Evolutionary conservation across 2,797 vertebrate species (phyloP), one percentile per base, ranked within the genome.

Genomic region (Silurus aristotelis): DNA sequence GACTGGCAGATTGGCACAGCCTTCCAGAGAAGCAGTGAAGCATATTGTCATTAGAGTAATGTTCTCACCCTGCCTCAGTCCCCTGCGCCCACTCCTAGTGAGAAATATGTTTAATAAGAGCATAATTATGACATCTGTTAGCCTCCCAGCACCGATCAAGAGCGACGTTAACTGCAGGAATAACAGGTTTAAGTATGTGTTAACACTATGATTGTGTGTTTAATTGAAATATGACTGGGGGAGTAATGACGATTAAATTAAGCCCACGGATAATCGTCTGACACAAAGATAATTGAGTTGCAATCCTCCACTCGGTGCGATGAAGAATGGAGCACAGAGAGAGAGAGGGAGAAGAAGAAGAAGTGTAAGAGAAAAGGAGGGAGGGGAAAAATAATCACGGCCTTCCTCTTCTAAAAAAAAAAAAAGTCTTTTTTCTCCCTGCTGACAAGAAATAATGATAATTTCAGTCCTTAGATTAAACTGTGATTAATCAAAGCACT

Each of bases 111-210:
- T 95, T 94, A 93, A 95, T 96, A 96, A 97, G 94, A 94, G 95
- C 95, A 96, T 98, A 97, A 98, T 97, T 96, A 97, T 97, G 95
- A 96, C 96, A 97, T 97, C 95, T 96, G 95, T 96, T 96, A 96
- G 92, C 95, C 94, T 93, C 91, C 83, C 89, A 89, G 93, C 92
- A 94, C 93, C 95, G 96, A 95, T 96, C 95, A 95, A 94, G 94
- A 92, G 93, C 92, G 94, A 96, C 95, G 96, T 96, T 95, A 97
- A 96, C 94, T 92, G 88, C 93, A 93, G 94, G 94, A 96, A 94
- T 96, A 95, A 90, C 94, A 95, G 93, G 93, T 95, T 97, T 95
- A 97, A 96, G 96, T 95, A 95, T 90, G 93, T 95, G 94, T 96
- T 96, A 96, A 96, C 91, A 91, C 95, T 94, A 94, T 93, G 93